Evolutionary conservation across 2,113 vertebrate genomes (phyloP), one percentile per base, ranked within the genome.

Genomic region (Mustela lutreola): DNA sequence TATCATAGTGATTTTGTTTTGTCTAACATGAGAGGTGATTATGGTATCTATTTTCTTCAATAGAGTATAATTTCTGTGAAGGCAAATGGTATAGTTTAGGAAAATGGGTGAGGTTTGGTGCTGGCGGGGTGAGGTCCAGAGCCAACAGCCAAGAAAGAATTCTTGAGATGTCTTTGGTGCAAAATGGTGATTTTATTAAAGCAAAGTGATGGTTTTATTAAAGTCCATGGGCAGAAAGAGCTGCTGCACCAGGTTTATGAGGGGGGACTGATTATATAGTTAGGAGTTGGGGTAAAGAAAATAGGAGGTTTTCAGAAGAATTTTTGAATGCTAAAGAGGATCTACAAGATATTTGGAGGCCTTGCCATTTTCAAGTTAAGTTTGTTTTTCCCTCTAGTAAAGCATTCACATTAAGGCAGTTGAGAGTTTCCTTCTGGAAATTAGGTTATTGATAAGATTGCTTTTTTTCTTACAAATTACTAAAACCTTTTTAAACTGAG

Each of bases 31-130:
- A 50, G 33, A 82, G 11, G 92, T 9, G 53, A 31, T 58, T 67
- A 45, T 70, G 26, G 11, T 76, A 28, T 60, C 45, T 75, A 31
- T 21, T 28, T 75, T 85, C 65, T 95, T 28, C 15, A 82, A 11
- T 65, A 39, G 22, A n/a, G 70, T 95, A 65, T 84, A 71, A 92
- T 89, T 78, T 89, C 16, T 85, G 73, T 67, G 60, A 45, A 88
- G 19, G 10, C 26, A 92, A 70, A 21, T 21, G 18, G n/a, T 70
- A 8, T 70, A n/a, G 67, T 19, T 70, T n/a, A 4, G 33, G 33
- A 70, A 70, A 21, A 36, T 11, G 36, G 67, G 33, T 70, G 67
- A 70, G 67, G 67, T 70, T 70, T 70, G 65, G 33, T 70, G 7
- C 21, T 70, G 67, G 67, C 10, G 18, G 18, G 18, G 16, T 70